Evolutionary conservation across 2,888 invertebrate genomes (phyloP).

Genomic region (Pollenia angustigena): DNA sequence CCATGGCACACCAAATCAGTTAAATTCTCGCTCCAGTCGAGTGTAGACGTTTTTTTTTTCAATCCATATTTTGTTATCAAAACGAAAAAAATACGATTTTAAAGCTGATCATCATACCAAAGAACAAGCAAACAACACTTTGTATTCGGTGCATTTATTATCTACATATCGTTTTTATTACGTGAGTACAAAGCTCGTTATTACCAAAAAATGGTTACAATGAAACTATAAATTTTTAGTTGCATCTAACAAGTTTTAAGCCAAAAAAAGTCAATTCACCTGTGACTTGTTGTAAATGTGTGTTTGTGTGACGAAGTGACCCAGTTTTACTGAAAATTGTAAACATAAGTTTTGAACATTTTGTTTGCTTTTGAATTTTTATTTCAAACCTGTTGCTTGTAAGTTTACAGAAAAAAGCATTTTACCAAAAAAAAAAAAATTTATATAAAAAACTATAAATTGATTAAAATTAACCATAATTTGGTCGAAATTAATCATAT

Average conservation of each 20-base stretch:
- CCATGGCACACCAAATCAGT: slow-evolving; percentile 78
- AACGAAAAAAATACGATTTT: slow-evolving; percentile 36
- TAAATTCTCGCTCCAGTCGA: slow-evolving; percentile 77
- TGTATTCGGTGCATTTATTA: slow-evolving; percentile 14
- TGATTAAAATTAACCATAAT: too few species aligned
- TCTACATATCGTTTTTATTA: neutral
- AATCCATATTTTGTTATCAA: neutral
- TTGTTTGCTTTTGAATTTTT: neutral
- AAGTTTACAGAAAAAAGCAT: neutral
- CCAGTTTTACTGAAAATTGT: slow-evolving; percentile 15
- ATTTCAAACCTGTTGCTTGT: slow-evolving; percentile 13
- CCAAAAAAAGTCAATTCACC: slow-evolving; percentile 2
- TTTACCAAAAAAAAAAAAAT: too few species aligned
- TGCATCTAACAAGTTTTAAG: slow-evolving; percentile 12
- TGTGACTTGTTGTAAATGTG: neutral
- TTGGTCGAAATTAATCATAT: too few species aligned
- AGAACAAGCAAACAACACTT: slow-evolving; percentile 7
- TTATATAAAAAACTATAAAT: neutral
- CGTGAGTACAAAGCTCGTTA: slow-evolving; percentile 42
- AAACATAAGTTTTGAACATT: slow-evolving; percentile 3
- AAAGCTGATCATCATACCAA: slow-evolving; percentile 31
- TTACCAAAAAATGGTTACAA: slow-evolving; percentile 8
- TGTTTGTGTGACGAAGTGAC: slow-evolving; percentile 36
- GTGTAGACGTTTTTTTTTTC: slow-evolving; percentile 75
- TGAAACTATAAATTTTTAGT: neutral